These are phyloP conservation scores for Synergus umbraculus DNA, from an alignment of 2,888 invertebrate genomes.

Conservation along the genomic window DNA sequence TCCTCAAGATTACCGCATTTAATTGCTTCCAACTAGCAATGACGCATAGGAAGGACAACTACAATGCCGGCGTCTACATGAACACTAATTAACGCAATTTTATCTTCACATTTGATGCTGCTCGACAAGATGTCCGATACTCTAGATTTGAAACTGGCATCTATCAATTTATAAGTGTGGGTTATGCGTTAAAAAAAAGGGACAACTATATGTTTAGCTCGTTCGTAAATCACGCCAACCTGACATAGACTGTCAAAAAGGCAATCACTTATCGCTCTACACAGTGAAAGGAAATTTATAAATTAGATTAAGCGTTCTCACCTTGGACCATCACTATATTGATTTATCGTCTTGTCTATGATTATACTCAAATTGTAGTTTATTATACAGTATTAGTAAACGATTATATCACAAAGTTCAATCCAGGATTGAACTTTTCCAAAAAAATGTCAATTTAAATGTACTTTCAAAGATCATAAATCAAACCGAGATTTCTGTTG, in stretches of 20 bases:
- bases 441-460: neutral
- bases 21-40: neutral
- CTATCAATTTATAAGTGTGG: no score
- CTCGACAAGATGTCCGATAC: neutral
- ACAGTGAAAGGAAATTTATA: neutral
- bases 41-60: neutral
- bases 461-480: neutral
- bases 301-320: slow-evolving; percentile 7
- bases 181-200: neutral
- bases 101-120: neutral
- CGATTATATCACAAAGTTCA: neutral
- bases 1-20: neutral
- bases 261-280: neutral
- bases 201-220: no score
- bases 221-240: neutral
- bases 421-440: neutral
- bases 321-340: neutral
- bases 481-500: neutral
- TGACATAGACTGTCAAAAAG: neutral
- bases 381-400: slow-evolving; percentile 1
- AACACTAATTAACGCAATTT: neutral
- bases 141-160: no score
- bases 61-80: neutral
- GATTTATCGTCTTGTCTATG: neutral
- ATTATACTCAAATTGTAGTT: neutral